Evolutionary conservation across 2,113 vertebrate genomes (phyloP).

Genomic region (Xenus cinereus): DNA sequence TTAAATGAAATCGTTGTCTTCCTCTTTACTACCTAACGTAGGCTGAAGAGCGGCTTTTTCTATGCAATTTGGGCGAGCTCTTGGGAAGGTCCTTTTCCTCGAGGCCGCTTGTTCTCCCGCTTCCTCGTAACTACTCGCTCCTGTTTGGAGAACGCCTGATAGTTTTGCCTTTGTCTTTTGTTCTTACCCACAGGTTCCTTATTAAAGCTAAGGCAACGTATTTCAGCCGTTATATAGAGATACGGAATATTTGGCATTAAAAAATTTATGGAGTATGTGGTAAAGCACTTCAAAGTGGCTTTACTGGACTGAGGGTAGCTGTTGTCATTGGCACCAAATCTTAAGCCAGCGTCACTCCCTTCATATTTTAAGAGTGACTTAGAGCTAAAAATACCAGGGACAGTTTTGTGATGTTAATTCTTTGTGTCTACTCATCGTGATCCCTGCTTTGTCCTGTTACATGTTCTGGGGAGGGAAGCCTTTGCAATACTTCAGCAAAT

Average conservation of each 20-base stretch:
- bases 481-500: neutral
- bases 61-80: neutral
- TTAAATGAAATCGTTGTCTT: neutral
- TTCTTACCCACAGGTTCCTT: neutral
- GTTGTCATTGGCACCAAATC: neutral
- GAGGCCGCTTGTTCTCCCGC: neutral
- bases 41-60: neutral
- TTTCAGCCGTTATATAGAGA: slow-evolving; percentile 3
- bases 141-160: neutral
- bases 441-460: neutral
- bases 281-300: neutral
- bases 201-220: neutral
- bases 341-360: neutral
- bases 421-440: neutral
- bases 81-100: neutral
- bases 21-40: neutral
- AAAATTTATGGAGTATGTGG: neutral
- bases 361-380: neutral
- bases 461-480: neutral
- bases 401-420: neutral
- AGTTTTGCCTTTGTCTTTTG: neutral
- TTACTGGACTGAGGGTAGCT: neutral
- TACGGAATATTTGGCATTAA: neutral
- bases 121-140: neutral
- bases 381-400: neutral